Conservation (phyloP, 2,113 vertebrate species). For the Leuciscus idus region DNA sequence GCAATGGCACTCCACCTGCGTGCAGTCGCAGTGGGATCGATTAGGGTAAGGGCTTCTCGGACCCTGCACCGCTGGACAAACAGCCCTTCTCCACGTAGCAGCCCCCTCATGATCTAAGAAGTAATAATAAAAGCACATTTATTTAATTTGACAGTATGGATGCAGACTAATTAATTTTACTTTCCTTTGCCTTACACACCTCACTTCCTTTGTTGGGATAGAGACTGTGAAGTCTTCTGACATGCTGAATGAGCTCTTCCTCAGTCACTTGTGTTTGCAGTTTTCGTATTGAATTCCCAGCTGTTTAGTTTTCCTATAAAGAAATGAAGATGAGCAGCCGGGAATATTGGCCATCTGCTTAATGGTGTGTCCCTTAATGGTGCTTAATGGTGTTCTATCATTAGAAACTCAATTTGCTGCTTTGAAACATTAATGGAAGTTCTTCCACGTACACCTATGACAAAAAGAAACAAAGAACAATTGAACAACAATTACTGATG, state of each 20-base stretch:
- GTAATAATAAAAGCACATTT: neutral
- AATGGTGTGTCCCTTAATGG: neutral
- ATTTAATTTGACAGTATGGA: neutral
- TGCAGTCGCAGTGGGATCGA: neutral
- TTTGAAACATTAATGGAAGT: neutral
- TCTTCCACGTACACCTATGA: constrained; percentile 4
- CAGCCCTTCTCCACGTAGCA: neutral
- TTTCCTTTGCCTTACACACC: neutral
- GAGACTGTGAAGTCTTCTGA: constrained; percentile 5
- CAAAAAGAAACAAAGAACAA: neutral
- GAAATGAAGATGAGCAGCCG: constrained; percentile 1
- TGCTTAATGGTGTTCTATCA: constrained; percentile 21
- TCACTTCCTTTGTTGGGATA: neutral
- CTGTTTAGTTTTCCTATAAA: constrained; percentile 5
- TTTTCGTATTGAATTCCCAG: neutral
- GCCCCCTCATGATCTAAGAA: neutral
- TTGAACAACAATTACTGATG: neutral
- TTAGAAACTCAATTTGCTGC: constrained; percentile 30
- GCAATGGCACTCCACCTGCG: neutral
- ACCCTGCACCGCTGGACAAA: neutral
- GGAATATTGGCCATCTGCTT: constrained; percentile 6
- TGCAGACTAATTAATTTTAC: neutral
- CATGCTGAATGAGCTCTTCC: neutral
- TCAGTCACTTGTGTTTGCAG: neutral
- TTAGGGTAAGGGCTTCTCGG: neutral